Conservation (phyloP, 2,888 invertebrate genomes). For the Parnassius mnemosyne region DNA sequence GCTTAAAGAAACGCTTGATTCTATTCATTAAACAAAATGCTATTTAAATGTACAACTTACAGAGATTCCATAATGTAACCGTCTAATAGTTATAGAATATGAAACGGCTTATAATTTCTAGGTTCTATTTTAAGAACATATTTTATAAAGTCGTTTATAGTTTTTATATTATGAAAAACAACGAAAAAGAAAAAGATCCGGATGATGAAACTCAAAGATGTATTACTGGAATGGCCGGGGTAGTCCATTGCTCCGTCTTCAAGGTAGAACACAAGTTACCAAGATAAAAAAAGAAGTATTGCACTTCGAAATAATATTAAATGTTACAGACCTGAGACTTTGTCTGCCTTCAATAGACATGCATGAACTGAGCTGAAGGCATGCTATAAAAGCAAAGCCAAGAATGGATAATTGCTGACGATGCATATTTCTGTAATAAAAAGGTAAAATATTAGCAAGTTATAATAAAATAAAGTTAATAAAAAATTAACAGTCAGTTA, state of each 20-base stretch:
- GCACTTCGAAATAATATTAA: neutral
- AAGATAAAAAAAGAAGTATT: neutral
- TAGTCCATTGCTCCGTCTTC: neutral
- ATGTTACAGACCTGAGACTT: neutral
- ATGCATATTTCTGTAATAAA: constrained; percentile 3
- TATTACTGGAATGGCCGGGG: neutral
- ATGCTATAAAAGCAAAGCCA: neutral
- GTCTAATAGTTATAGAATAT: too few species aligned
- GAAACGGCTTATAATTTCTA: too few species aligned
- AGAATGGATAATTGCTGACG: neutral
- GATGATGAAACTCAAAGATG: neutral
- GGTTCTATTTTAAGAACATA: neutral
- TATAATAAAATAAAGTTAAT: too few species aligned
- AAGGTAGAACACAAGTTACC: neutral
- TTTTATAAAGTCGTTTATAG: neutral
- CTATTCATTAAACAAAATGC: too few species aligned
- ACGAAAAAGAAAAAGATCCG: neutral
- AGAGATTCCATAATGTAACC: too few species aligned
- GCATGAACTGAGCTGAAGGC: neutral
- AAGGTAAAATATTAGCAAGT: too few species aligned
- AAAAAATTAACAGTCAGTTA: neutral
- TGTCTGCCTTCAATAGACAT: neutral
- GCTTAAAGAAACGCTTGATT: too few species aligned
- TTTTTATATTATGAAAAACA: neutral
- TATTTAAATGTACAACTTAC: too few species aligned